These are phyloP conservation scores for Pentalonia nigronervosa DNA, from an alignment of 1,140 invertebrate species.

Conservation along the genomic window DNA sequence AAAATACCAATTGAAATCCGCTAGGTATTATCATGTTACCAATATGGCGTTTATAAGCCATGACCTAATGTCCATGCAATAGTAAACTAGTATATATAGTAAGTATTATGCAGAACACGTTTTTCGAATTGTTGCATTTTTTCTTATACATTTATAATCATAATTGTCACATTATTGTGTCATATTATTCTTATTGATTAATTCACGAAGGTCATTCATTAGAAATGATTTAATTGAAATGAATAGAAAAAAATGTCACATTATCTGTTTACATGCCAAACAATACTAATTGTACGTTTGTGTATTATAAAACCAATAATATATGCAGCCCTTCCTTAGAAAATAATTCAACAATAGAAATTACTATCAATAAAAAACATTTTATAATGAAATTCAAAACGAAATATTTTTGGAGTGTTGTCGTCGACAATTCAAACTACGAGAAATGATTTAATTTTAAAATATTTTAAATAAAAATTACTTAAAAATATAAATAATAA, in stretches of 20 bases:
- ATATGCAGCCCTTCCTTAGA: not conserved
- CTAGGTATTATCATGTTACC: conserved; percentile 2
- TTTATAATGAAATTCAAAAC: not conserved
- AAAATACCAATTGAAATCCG: conserved; percentile 14
- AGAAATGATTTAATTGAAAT: conserved; percentile 46
- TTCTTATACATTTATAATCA: conserved; percentile 21
- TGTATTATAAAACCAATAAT: not conserved
- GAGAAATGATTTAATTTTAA: not conserved
- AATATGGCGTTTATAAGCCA: conserved; percentile 32
- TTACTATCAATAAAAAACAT: not conserved
- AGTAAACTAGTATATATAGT: conserved; percentile 6
- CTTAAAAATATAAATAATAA: not conserved
- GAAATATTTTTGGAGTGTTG: not conserved
- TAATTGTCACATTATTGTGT: conserved; percentile 48
- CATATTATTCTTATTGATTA: conserved; percentile 38
- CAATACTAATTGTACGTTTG: not conserved
- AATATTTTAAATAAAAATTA: not conserved
- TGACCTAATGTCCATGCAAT: conserved; percentile 14
- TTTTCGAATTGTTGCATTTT: conserved; percentile 44
- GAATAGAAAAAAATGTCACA: conserved; percentile 19
- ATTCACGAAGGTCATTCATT: conserved; percentile 29
- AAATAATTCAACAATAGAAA: conserved; percentile 5
- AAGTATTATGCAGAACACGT: conserved; percentile 29
- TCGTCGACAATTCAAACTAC: not conserved
- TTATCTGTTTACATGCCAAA: not conserved